Base-by-base conservation (phyloP, 1,140 invertebrate genomes). In the Rhopalosiphum padi region DNA sequence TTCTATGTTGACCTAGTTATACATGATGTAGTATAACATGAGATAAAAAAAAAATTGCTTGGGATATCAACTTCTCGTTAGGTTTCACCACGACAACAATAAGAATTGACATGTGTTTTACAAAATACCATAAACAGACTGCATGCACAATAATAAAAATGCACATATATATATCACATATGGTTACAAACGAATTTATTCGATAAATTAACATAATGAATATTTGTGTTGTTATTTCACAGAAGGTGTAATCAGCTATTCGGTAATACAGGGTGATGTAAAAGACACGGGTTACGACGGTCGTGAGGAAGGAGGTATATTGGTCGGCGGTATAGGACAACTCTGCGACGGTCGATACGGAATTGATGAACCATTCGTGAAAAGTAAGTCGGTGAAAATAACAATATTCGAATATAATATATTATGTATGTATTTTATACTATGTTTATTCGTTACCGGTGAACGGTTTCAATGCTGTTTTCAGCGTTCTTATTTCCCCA, bases 301-400 rank as follows among this genome's bases (percentile, higher is more conserved):
- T 35, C 94, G 95, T 22, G 95, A 96, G 94, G 95, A 95, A 93
- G 94, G 94, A 46, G 95, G 95, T 94, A 95, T 96, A 94, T 96
- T 98, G 93, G 96, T 96, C 30, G 97, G 97, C 37, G 99, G 99
- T 5, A 95, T 99, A 18, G 99, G 99, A 43, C 98, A 99, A 95
- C 96, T 99, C 86, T 97, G 97, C n/a, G 99, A 99, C 95, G 98
- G 98, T 22, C 96, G 97, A 94, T 96, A 96, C 94, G 98, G 98
- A 85, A 96, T 96, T 87, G 97, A 98, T 94, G 97, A 93, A 37
- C 91, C 91, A 51, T 98, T 96, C 98, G 98, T 95, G 96, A 97
- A 94, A 95, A 96, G n/a, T 97, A 97, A 95, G 95, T 96, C 30
- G 15, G 60, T 21, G 30, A 77, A n/a, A 68, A 77, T 77, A 77